Percentiles rank a stretch among this genome's conserved stretches.
Evolutionary conservation across 2,888 invertebrate genomes (phyloP).

Genomic region (Cantharis flavilabris): DNA sequence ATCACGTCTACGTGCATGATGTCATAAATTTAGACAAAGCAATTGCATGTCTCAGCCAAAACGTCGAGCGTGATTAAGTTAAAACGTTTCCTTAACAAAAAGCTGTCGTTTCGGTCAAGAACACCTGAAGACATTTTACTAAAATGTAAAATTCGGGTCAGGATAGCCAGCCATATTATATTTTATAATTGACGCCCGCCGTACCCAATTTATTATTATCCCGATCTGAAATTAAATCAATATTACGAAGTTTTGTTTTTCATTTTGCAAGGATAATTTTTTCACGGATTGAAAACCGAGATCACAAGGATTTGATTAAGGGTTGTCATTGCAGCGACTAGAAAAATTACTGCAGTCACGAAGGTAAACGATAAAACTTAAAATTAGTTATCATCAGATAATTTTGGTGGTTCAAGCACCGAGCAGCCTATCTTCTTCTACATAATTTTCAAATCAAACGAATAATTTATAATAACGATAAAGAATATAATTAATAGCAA

Average conservation of each 20-base stretch:
- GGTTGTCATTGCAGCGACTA: not conserved
- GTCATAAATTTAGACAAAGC: conserved; percentile 14
- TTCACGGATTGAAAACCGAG: no score
- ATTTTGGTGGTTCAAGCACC: no score
- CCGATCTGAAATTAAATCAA: no score
- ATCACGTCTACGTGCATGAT: conserved; percentile 8
- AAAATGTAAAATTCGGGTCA: not conserved
- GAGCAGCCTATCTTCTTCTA: not conserved
- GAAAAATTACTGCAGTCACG: no score
- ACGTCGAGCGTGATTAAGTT: conserved; percentile 18
- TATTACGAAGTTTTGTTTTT: no score
- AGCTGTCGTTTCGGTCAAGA: conserved; percentile 17
- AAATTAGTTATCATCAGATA: not conserved
- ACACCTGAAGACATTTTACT: conserved; percentile 2
- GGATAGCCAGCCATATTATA: not conserved
- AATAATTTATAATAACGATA: not conserved
- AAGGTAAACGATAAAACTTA: no score
- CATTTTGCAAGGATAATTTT: no score
- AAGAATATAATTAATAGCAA: not conserved
- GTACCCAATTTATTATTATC: no score
- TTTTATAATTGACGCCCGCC: no score
- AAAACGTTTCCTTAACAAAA: conserved; percentile 11
- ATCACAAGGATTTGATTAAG: not conserved
- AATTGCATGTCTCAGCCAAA: conserved; percentile 16
- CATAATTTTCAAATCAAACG: not conserved